Evolutionary conservation across 2,113 vertebrate genomes (phyloP).

Genomic region (Oreocharis arfaki): DNA sequence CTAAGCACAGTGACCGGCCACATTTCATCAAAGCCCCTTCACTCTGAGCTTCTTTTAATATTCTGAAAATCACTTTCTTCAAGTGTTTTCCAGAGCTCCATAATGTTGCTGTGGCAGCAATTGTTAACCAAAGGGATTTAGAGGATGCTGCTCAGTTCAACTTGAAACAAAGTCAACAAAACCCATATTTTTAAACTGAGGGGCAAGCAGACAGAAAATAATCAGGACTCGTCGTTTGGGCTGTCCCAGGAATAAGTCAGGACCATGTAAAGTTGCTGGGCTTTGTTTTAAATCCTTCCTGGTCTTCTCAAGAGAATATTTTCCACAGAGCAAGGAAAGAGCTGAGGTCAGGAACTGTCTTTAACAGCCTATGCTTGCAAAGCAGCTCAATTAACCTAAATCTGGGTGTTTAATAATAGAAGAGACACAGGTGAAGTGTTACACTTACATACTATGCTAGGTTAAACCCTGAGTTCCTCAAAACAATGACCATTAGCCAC

Average conservation of each 20-base stretch:
- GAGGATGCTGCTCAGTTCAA: neutral
- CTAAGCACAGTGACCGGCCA: neutral
- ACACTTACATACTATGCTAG: neutral
- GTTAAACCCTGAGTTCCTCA: neutral
- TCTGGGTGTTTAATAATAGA: constrained; percentile 14
- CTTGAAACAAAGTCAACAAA: neutral
- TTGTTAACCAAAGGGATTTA: neutral
- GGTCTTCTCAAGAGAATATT: neutral
- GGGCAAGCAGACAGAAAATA: neutral
- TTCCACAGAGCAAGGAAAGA: neutral
- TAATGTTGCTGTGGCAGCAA: neutral
- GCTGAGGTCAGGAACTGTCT: neutral
- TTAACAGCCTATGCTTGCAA: neutral
- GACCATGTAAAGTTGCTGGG: neutral
- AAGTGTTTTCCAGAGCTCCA: neutral
- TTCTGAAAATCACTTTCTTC: neutral
- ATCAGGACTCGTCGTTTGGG: neutral
- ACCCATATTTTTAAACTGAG: neutral
- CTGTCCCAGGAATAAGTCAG: neutral
- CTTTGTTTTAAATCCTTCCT: neutral
- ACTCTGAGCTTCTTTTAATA: neutral
- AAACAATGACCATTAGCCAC: neutral
- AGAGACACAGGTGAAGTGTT: neutral
- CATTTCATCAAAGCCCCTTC: neutral
- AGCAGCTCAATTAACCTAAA: constrained; percentile 20